phyloP scores from a whole-genome alignment of 2,888 invertebrate species.

The Metallyticus violacea region DNA sequence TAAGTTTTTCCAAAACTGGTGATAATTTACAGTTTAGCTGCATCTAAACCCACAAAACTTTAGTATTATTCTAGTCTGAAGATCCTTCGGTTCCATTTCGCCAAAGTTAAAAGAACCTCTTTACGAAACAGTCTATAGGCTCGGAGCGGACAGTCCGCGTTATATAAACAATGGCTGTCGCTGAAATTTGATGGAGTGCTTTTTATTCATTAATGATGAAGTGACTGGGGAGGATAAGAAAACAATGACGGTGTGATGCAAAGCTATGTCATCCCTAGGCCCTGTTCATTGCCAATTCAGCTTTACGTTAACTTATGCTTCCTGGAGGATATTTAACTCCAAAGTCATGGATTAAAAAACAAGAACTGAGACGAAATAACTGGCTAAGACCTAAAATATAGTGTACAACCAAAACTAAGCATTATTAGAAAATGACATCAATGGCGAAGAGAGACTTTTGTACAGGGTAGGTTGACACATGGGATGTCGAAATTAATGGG shows the following conservation, averaged over 20 bases:
- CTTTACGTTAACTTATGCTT: not conserved
- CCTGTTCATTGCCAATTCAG: not conserved
- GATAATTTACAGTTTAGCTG: too few relatives aligned
- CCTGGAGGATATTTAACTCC: not conserved
- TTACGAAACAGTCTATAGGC: not conserved
- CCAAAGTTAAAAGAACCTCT: not conserved
- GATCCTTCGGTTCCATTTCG: not conserved
- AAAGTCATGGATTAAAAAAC: too few relatives aligned
- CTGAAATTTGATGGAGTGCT: slow-evolving; percentile 9
- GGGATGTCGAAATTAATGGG: too few relatives aligned
- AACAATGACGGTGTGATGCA: not conserved
- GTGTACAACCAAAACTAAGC: too few relatives aligned
- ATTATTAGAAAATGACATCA: too few relatives aligned
- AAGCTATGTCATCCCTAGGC: not conserved
- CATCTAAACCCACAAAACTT: too few relatives aligned
- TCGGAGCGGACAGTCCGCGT: not conserved
- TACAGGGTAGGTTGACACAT: too few relatives aligned
- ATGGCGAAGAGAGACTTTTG: too few relatives aligned
- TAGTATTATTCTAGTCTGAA: not conserved
- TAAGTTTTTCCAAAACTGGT: too few relatives aligned
- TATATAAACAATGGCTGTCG: slow-evolving; percentile 4
- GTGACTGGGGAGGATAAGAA: not conserved
- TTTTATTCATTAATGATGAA: slow-evolving; percentile 13
- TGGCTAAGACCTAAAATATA: too few relatives aligned
- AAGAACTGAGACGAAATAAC: too few relatives aligned